phyloP scores from a whole-genome alignment of 2,113 vertebrate genomes.

The Coptodon bakossiorum region DNA sequence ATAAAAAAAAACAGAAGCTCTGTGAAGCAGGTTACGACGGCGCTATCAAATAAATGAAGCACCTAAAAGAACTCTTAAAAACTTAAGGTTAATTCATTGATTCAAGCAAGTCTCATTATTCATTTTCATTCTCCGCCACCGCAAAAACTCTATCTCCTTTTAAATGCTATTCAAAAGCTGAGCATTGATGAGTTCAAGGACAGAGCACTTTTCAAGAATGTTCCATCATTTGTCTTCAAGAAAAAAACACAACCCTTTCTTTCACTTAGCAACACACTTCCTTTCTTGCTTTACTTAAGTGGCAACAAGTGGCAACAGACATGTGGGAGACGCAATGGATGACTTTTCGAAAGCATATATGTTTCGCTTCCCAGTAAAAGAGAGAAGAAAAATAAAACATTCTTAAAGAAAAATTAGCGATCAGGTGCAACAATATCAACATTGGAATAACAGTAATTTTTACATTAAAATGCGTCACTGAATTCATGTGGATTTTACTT shows the following conservation, averaged over 20 bases:
- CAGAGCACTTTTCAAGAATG: constrained; percentile 1
- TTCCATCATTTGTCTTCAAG: constrained; percentile 2
- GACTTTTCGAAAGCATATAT: constrained; percentile 19
- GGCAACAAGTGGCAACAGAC: neutral
- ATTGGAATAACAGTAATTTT: neutral
- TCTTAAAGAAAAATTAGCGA: neutral
- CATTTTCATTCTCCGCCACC: neutral
- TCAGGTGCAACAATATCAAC: neutral
- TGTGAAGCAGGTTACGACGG: neutral
- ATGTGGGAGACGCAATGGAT: neutral
- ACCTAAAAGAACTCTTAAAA: constrained; percentile 4
- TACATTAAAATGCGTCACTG: neutral
- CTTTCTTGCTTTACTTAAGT: constrained; percentile 1
- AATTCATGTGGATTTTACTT: neutral
- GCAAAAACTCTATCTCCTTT: neutral
- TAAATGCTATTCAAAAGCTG: constrained; percentile 14
- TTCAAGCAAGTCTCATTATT: constrained; percentile 19
- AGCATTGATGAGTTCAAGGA: constrained; percentile 43
- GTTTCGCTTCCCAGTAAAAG: neutral
- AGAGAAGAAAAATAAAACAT: neutral
- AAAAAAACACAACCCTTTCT: neutral
- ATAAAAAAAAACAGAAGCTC: neutral
- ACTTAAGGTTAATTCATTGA: constrained; percentile 6
- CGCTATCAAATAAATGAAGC: constrained; percentile 5
- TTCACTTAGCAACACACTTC: neutral